Conservation (phyloP, 2,797 vertebrate genomes). For the Prunella strophiata region DNA sequence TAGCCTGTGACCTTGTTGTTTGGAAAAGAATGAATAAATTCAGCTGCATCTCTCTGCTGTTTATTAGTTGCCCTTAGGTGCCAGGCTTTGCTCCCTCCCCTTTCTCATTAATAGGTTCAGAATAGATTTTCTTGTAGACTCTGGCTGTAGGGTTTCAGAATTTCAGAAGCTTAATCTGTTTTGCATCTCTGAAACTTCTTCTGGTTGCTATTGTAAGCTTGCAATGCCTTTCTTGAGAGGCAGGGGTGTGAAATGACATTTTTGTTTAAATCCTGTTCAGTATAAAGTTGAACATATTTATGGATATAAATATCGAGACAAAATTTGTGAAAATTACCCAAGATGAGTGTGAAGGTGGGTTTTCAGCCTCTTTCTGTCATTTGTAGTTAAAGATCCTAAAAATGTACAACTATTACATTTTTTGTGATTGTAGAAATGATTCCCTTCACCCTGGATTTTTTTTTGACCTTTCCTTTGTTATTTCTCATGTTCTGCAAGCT, state of each 20-base stretch:
- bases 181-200: neutral
- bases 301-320: neutral
- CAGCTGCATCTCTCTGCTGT: neutral
- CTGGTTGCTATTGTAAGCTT: neutral
- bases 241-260: neutral
- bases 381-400: neutral
- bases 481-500: neutral
- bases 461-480: neutral
- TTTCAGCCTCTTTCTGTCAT: neutral
- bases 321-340: neutral
- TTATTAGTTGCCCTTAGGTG: neutral
- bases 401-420: neutral
- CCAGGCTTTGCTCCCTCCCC: neutral
- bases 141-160: neutral
- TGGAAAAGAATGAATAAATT: neutral
- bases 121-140: neutral
- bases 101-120: neutral
- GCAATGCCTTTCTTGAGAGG: neutral
- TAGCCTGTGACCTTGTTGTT: neutral
- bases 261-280: neutral
- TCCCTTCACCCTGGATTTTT: neutral
- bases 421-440: neutral
- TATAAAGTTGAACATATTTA: neutral
- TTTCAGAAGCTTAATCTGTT: neutral
- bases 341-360: neutral